phyloP scores from a whole-genome alignment of 2,113 vertebrate species.

The Sapajus apella region DNA sequence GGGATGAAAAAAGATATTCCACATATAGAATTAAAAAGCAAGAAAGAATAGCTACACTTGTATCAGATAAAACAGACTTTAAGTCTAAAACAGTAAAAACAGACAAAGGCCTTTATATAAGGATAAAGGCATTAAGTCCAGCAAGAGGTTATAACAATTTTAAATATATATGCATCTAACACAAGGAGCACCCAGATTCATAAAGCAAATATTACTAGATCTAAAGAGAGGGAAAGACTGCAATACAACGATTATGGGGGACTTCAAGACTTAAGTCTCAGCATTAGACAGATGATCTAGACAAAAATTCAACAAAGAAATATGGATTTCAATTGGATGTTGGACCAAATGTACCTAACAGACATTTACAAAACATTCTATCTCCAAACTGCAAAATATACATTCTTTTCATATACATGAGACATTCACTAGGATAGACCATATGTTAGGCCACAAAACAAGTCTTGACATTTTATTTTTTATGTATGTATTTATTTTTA shows the following conservation, averaged over 20 bases:
- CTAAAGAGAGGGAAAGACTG: neutral
- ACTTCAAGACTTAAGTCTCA: neutral
- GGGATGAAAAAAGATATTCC: neutral
- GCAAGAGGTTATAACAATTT: neutral
- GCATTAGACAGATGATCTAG: neutral
- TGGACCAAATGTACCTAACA: neutral
- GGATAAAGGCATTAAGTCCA: neutral
- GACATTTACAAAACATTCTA: neutral
- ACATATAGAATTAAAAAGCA: neutral
- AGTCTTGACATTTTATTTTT: neutral
- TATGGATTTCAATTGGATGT: neutral
- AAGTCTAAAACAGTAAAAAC: neutral
- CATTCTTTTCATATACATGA: neutral
- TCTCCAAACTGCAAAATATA: neutral
- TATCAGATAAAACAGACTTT: neutral
- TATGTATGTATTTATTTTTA: too few species aligned
- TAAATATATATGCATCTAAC: neutral
- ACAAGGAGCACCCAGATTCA: neutral
- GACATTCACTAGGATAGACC: neutral
- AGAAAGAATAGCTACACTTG: neutral
- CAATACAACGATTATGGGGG: neutral
- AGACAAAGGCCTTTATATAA: neutral
- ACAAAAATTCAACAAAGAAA: neutral
- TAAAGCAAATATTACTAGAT: neutral
- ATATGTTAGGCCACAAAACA: neutral